Conservation (phyloP, 2,113 vertebrate genomes). For the Sander lucioperca region DNA sequence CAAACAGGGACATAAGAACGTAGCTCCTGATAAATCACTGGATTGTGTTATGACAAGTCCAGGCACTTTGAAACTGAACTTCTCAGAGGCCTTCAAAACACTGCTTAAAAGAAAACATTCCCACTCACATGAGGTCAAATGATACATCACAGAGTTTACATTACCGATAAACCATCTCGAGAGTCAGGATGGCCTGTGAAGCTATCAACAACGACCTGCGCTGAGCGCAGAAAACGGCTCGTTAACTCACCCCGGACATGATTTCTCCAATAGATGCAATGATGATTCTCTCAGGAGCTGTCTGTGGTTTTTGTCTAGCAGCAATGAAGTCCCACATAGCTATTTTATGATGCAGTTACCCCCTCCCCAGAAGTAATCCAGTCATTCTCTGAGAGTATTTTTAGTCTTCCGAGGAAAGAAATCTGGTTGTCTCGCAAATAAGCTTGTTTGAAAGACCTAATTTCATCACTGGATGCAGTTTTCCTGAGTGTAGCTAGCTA, state of each 20-base stretch:
- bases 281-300: constrained; percentile 41
- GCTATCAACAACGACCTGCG: constrained; percentile 4
- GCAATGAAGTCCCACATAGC: constrained; percentile 14
- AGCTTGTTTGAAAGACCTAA: constrained; percentile 10
- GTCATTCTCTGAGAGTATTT: constrained; percentile 11
- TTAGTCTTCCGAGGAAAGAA: constrained; percentile 21
- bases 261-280: constrained; percentile 47
- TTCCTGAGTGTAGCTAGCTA: neutral
- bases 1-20: constrained; percentile 54
- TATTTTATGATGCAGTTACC: constrained; percentile 23
- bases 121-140: constrained; percentile 75
- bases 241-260: constrained; percentile 26
- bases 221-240: constrained; percentile 23
- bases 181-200: constrained; percentile 41
- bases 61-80: constrained; percentile 74
- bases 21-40: constrained; percentile 67
- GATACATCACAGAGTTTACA: constrained; percentile 69
- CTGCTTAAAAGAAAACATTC: constrained; percentile 71
- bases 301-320: constrained; percentile 37
- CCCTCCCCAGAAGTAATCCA: neutral
- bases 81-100: constrained; percentile 69
- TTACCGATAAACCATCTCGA: constrained; percentile 73
- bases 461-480: neutral
- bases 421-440: constrained; percentile 30
- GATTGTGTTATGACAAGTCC: constrained; percentile 77